Conservation (phyloP, 2,797 vertebrate species). For the Sebastes kiyomatsui region DNA sequence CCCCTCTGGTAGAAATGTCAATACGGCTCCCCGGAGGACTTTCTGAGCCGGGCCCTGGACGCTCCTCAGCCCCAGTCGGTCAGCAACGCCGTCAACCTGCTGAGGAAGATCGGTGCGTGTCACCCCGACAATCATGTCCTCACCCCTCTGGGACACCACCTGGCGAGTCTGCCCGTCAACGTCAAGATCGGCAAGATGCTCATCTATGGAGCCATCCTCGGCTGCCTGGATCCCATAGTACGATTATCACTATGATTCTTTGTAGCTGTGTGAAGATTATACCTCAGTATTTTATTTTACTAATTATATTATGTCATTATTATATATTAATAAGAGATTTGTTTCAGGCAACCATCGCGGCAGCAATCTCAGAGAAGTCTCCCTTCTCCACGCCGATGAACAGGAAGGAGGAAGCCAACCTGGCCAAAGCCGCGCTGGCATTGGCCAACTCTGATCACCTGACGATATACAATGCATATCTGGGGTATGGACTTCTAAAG, state of each 20-base stretch:
- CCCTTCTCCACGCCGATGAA: constrained; percentile 96
- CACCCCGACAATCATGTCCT: constrained; percentile 84
- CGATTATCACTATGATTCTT: constrained; percentile 36
- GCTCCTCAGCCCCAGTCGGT: constrained; percentile 94
- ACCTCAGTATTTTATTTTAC: neutral
- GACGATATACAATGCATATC: constrained; percentile 93
- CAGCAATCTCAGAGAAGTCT: constrained; percentile 97
- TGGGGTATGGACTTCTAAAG: constrained; percentile 82
- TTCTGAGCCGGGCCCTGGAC: constrained; percentile 91
- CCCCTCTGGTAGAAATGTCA: constrained; percentile 89
- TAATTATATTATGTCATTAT: neutral
- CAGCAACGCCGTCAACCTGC: constrained; percentile 91
- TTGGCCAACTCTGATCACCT: constrained; percentile 93
- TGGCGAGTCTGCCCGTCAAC: constrained; percentile 94
- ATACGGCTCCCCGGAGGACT: constrained; percentile 95
- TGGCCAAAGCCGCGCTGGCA: constrained; percentile 91
- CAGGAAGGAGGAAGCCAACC: constrained; percentile 94
- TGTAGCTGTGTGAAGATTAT: no score
- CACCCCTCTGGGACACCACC: constrained; percentile 94
- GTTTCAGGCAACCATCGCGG: constrained; percentile 92
- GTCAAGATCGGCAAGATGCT: constrained; percentile 99
- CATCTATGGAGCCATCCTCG: constrained; percentile 95
- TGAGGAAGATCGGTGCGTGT: constrained; percentile 94
- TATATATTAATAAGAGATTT: neutral
- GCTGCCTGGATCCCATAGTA: constrained; percentile 95